Evolutionary conservation across 2,888 invertebrate species (phyloP).

Genomic region (Zygogramma bicolorata): DNA sequence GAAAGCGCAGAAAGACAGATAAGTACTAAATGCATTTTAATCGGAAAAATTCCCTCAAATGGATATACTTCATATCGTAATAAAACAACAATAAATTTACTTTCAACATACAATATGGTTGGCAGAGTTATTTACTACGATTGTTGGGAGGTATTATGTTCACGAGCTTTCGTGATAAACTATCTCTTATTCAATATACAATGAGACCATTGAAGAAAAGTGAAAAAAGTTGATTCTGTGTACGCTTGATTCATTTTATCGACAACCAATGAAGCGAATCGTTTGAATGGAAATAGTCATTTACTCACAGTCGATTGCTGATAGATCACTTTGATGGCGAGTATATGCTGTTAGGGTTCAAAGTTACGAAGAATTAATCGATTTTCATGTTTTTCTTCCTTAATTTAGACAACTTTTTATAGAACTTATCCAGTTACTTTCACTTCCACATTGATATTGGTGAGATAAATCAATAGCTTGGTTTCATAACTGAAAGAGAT

Average conservation of each 20-base stretch:
- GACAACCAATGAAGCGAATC: conserved; percentile 17
- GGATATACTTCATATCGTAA: conserved; percentile 30
- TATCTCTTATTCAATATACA: conserved; percentile 16
- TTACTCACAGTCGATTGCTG: not conserved
- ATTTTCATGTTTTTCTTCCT: no score
- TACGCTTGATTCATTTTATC: conserved; percentile 24
- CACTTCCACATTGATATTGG: no score
- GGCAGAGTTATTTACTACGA: conserved; percentile 34
- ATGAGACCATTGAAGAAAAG: conserved; percentile 8
- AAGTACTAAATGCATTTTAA: conserved; percentile 22
- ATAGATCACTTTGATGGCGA: not conserved
- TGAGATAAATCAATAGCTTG: no score
- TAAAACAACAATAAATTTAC: conserved; percentile 29
- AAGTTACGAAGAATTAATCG: no score
- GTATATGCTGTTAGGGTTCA: no score
- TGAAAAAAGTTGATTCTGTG: conserved; percentile 1
- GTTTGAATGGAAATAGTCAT: not conserved
- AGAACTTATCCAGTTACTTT: no score
- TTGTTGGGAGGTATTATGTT: conserved; percentile 37
- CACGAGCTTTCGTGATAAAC: conserved; percentile 23
- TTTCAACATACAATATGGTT: conserved; percentile 28
- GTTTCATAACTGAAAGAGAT: no score
- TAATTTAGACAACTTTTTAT: no score
- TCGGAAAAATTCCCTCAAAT: conserved; percentile 22
- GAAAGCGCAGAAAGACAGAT: not conserved